These are phyloP conservation scores for Zonitis immaculata DNA, from an alignment of 2,888 invertebrate genomes.

Conservation along the genomic window DNA sequence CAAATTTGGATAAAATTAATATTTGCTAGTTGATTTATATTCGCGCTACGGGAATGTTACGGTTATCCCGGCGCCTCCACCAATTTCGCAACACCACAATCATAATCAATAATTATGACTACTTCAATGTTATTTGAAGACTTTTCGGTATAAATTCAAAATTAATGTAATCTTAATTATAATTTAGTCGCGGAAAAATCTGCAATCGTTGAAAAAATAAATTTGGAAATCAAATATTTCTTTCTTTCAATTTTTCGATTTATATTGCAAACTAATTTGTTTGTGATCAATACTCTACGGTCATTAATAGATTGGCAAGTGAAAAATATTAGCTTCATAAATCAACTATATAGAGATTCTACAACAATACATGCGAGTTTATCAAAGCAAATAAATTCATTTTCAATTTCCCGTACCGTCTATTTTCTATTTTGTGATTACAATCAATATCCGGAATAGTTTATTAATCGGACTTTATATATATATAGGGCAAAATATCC, in stretches of 20 bases:
- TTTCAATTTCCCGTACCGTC: conserved; percentile 5
- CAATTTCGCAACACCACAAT: background rate
- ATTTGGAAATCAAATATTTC: too few relatives aligned
- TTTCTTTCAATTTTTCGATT: too few relatives aligned
- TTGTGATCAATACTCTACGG: too few relatives aligned
- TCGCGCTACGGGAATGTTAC: background rate
- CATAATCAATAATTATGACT: background rate
- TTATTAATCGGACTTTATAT: conserved; percentile 2
- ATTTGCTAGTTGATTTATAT: too few relatives aligned
- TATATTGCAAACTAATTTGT: too few relatives aligned
- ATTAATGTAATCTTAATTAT: too few relatives aligned
- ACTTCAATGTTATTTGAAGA: too few relatives aligned
- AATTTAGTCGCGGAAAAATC: too few relatives aligned
- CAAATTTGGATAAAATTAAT: too few relatives aligned
- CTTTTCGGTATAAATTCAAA: too few relatives aligned
- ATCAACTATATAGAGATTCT: background rate
- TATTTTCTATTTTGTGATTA: background rate
- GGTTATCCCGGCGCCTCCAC: background rate
- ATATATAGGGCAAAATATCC: background rate
- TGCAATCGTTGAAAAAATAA: too few relatives aligned
- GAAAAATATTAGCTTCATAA: background rate
- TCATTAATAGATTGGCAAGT: background rate
- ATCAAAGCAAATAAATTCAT: conserved; percentile 5
- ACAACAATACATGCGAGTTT: conserved; percentile 2
- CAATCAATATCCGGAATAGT: background rate